These are phyloP conservation scores for Aphaenogaster rudis DNA, from an alignment of 1,140 invertebrate genomes.

Conservation along the genomic window DNA sequence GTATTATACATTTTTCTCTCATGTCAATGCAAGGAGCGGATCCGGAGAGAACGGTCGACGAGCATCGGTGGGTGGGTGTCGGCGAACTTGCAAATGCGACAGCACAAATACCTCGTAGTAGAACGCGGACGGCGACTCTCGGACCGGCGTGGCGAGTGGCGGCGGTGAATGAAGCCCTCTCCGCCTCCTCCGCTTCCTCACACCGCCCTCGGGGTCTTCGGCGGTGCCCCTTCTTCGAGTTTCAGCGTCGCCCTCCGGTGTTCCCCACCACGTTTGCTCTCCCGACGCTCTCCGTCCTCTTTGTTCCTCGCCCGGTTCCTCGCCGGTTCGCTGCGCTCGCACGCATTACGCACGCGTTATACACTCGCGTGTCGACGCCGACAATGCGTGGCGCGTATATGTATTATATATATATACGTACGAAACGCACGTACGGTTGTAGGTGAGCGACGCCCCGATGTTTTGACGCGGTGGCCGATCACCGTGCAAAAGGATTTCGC, in stretches of 20 bases:
- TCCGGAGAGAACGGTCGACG: constrained; percentile 10
- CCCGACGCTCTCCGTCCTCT: constrained; percentile 39
- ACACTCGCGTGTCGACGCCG: constrained; percentile 17
- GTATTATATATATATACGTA: neutral
- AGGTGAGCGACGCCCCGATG: neutral
- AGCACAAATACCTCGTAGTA: constrained; percentile 72
- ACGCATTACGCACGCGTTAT: neutral
- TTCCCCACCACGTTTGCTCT: neutral
- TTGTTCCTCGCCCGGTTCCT: constrained; percentile 43
- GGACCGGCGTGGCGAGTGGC: constrained; percentile 32
- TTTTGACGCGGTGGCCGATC: constrained; percentile 27
- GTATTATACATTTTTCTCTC: too few relatives aligned
- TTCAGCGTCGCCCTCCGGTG: neutral
- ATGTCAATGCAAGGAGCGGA: neutral
- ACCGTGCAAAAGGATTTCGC: constrained; percentile 26
- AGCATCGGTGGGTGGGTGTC: constrained; percentile 55
- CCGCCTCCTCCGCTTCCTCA: constrained; percentile 42
- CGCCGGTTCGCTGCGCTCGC: constrained; percentile 8
- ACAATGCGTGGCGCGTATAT: neutral
- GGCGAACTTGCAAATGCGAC: constrained; percentile 68
- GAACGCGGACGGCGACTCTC: constrained; percentile 52
- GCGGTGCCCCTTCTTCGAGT: neutral
- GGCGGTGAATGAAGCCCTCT: constrained; percentile 68
- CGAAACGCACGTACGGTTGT: neutral
- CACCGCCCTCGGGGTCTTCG: neutral